Evolutionary conservation across 2,888 invertebrate genomes (phyloP).

Genomic region (Tenodera sinensis): DNA sequence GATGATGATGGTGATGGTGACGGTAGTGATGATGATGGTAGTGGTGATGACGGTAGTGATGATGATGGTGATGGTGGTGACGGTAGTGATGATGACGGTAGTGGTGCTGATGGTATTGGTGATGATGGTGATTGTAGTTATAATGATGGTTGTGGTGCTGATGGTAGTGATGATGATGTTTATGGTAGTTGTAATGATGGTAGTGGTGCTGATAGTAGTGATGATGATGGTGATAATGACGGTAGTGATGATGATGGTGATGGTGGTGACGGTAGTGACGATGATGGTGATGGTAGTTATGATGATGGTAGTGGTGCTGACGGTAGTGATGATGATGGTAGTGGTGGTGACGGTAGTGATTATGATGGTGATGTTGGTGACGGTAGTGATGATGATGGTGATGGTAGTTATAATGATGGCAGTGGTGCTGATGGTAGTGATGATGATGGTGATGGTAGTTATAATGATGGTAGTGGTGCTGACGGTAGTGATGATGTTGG

Average conservation of each 20-base stretch:
- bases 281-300: no score
- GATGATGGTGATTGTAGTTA: no score
- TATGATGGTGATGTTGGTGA: not conserved
- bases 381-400: not conserved
- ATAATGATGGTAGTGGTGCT: not conserved
- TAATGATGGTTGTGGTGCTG: not conserved
- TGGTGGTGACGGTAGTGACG: not conserved
- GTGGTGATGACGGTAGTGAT: not conserved
- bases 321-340: not conserved
- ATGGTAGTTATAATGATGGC: not conserved
- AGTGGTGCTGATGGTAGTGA: not conserved
- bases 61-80: not conserved
- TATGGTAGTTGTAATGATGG: not conserved
- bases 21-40: not conserved
- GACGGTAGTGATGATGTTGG: no score
- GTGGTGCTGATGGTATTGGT: no score
- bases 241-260: not conserved
- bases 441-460: not conserved
- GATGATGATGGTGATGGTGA: not conserved
- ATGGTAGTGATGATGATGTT: not conserved
- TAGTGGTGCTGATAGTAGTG: not conserved
- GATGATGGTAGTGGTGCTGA: no score
- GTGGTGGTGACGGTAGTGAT: not conserved
- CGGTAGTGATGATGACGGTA: not conserved
- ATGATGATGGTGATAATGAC: not conserved